Evolutionary conservation across 2,797 vertebrate genomes (phyloP).

Genomic region (Spatula versicolor): DNA sequence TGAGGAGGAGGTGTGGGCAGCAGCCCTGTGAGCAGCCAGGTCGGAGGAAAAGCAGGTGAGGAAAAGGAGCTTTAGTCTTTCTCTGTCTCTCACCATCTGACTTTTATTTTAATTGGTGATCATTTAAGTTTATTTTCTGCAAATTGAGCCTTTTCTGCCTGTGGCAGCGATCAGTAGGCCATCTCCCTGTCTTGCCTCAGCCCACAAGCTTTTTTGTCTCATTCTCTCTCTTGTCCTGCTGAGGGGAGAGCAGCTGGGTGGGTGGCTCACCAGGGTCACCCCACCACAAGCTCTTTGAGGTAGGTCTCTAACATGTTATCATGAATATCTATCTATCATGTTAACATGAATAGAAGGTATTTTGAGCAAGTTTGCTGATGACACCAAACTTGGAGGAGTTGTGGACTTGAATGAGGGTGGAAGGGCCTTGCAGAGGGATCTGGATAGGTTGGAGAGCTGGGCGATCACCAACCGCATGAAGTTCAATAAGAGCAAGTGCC

Average conservation of each 20-base stretch:
- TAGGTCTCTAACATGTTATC: not conserved
- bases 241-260: fast-evolving
- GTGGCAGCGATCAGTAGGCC: not conserved
- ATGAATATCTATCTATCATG: no score
- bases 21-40: not conserved
- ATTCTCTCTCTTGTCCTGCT: not conserved
- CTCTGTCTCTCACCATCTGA: not conserved
- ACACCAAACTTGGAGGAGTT: no score
- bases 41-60: not conserved
- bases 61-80: not conserved
- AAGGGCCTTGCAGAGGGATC: no score
- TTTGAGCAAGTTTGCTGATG: no score
- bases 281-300: fast-evolving
- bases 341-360: no score
- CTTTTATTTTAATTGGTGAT: not conserved
- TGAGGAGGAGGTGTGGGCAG: not conserved
- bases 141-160: not conserved
- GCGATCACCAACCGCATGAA: no score
- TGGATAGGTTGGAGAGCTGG: no score
- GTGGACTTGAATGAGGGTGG: no score
- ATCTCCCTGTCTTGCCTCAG: not conserved
- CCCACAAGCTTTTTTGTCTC: not conserved
- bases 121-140: not conserved
- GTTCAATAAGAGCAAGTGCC: no score
- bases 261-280: not conserved